phyloP scores from a whole-genome alignment of 1,140 invertebrate genomes.

The Atta texana region DNA sequence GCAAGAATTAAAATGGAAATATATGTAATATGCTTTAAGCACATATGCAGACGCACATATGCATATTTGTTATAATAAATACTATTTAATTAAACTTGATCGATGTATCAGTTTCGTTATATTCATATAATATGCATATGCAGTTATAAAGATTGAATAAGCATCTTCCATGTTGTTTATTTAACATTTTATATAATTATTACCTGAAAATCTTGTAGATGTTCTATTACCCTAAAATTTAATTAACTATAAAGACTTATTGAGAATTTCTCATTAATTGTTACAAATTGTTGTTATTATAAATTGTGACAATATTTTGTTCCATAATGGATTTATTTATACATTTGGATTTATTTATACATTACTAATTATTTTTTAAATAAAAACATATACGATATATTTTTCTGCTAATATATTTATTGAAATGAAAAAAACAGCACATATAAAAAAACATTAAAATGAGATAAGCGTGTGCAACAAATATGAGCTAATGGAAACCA shows the following conservation, averaged over 20 bases:
- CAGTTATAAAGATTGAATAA: constrained; percentile 1
- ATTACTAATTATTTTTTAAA: neutral
- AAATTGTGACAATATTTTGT: neutral
- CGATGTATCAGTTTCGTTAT: neutral
- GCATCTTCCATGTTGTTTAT: neutral
- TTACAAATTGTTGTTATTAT: neutral
- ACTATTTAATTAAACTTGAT: constrained; percentile 34
- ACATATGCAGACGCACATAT: neutral
- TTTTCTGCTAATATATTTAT: constrained; percentile 12
- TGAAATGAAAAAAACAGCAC: neutral
- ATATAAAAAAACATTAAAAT: constrained; percentile 1
- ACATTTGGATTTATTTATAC: neutral
- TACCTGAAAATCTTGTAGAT: neutral
- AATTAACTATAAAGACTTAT: neutral
- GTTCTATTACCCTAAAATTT: neutral
- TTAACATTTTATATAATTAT: neutral
- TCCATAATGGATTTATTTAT: neutral
- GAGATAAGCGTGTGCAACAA: neutral
- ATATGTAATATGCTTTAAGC: neutral
- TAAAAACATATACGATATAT: neutral
- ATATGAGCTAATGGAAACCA: constrained; percentile 36
- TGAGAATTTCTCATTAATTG: constrained; percentile 14
- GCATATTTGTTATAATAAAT: constrained; percentile 29
- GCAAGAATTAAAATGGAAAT: constrained; percentile 36
- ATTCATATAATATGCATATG: neutral